Evolutionary conservation across 2,113 vertebrate species (phyloP), one percentile per base, ranked within the genome.

Genomic region (Orycteropus afer): DNA sequence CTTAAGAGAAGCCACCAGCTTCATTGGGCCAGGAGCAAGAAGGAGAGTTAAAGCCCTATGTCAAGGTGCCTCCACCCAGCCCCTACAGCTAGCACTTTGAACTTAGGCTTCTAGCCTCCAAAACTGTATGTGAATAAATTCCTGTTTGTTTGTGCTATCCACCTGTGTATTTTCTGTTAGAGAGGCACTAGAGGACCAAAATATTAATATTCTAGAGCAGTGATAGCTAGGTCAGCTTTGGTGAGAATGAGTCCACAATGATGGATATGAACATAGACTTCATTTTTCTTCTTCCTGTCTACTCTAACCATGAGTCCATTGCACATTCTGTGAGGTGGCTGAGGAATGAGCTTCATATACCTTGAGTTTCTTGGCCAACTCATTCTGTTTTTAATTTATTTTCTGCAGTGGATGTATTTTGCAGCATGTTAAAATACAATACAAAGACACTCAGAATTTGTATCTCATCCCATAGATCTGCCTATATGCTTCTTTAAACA

Each of bases 191-290:
- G n/a, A n/a, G n/a, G n/a, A n/a, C n/a, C n/a, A n/a, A n/a, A n/a
- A n/a, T n/a, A n/a, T n/a, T n/a, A n/a, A 57, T 10, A 45, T n/a
- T 57, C 27, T 7, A n/a, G 3, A 61, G 32, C 15, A 77, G 15
- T 34, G 42, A 1, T 27, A 77, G 17, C 11, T 76, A 22, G 20
- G 65, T 42, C 0, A 65, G 27, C 27, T n/a, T 23, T 49, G 7
- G 4, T 76, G 34, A 51, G 4, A 59, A 47, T 25, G 0, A 20
- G 9, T 2, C 15, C 18, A 55, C 7, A 25, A 9, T 45, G 79
- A 9, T 25, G 0, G 2, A 1, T 12, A 51, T 25, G n/a, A 22
- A 2, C 3, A 9, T 32, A 15, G 20, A 40, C 53, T 73, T 67
- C 9, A 32, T 14, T n/a, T 57, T 57, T 78, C 18, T 37, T 7